phyloP scores from a whole-genome alignment of 1,140 invertebrate genomes.

The Brevipalpus yothersi region DNA sequence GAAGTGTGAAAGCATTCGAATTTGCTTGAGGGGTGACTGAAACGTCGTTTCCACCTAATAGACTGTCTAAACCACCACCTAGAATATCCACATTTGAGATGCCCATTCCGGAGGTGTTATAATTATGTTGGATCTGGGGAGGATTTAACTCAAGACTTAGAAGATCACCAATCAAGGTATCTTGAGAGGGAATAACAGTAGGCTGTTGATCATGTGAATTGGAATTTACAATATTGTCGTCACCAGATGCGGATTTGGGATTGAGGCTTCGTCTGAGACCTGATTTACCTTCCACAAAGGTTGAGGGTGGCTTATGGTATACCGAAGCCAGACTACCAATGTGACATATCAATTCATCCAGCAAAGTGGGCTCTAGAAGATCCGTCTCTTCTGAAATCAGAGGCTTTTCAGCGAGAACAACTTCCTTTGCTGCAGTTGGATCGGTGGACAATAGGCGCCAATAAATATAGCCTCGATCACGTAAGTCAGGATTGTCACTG shows the following conservation, averaged over 20 bases:
- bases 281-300: constrained; percentile 72
- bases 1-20: constrained; percentile 6
- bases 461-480: constrained; percentile 98
- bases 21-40: constrained; percentile 10
- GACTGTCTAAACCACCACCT: constrained; percentile 52
- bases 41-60: constrained; percentile 28
- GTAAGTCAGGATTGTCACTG: constrained; percentile 95
- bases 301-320: constrained; percentile 95
- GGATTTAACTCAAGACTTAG: constrained; percentile 74
- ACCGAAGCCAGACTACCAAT: constrained; percentile 95
- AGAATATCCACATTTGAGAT: constrained; percentile 33
- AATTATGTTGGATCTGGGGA: constrained; percentile 21
- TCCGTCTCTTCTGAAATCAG: constrained; percentile 98
- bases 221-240: constrained; percentile 5
- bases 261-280: constrained; percentile 19
- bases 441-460: constrained; percentile 96
- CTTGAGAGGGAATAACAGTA: constrained; percentile 65
- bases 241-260: constrained; percentile 9
- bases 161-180: constrained; percentile 85
- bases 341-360: constrained; percentile 97
- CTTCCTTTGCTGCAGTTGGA: constrained; percentile 93
- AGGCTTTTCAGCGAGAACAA: constrained; percentile 96
- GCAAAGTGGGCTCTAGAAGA: constrained; percentile 79
- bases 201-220: constrained; percentile 20
- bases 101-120: constrained; percentile 19